A percentile compares a stretch with the other conserved stretches of the same genome.
phyloP scores from a whole-genome alignment of 2,888 invertebrate species.

The Tetheella fluctuosa region DNA sequence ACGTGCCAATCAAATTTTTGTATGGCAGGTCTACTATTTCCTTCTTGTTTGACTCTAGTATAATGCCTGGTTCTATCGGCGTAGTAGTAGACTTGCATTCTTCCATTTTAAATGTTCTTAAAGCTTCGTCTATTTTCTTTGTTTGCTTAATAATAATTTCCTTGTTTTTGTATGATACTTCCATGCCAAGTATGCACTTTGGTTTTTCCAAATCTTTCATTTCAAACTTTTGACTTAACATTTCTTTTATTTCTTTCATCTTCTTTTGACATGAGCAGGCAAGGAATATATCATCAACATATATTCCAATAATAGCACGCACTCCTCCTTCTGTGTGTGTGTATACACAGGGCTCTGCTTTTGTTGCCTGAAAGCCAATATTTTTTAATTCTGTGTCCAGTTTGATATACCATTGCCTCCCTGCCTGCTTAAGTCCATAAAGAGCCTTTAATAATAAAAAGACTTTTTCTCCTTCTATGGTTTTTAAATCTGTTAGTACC shows the following conservation, averaged over 20 bases:
- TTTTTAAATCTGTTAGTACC: too few species aligned
- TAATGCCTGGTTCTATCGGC: too few species aligned
- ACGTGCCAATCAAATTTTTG: conserved; percentile 11
- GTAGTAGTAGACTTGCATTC: too few species aligned
- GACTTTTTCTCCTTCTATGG: too few species aligned
- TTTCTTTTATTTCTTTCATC: conserved; percentile 17
- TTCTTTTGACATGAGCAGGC: conserved; percentile 14
- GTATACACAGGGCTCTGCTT: neutral
- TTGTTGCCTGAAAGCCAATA: neutral
- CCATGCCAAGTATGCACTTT: too few species aligned
- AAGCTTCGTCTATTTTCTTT: too few species aligned
- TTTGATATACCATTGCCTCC: neutral
- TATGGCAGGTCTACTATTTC: conserved; percentile 14
- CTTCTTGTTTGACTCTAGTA: too few species aligned
- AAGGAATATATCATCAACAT: conserved; percentile 26
- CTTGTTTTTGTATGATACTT: too few species aligned
- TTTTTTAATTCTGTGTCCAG: neutral
- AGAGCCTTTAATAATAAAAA: too few species aligned
- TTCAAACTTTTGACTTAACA: conserved; percentile 24
- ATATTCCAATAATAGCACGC: conserved; percentile 16
- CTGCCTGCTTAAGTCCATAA: too few species aligned
- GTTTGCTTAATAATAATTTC: too few species aligned
- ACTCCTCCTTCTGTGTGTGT: conserved; percentile 33
- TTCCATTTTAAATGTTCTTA: too few species aligned
- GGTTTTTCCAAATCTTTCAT: conserved; percentile 23